Percentiles rank a stretch among this genome's conserved stretches.
These are phyloP conservation scores for Hymenopus coronatus DNA, from an alignment of 2,888 invertebrate genomes.

Conservation along the genomic window DNA sequence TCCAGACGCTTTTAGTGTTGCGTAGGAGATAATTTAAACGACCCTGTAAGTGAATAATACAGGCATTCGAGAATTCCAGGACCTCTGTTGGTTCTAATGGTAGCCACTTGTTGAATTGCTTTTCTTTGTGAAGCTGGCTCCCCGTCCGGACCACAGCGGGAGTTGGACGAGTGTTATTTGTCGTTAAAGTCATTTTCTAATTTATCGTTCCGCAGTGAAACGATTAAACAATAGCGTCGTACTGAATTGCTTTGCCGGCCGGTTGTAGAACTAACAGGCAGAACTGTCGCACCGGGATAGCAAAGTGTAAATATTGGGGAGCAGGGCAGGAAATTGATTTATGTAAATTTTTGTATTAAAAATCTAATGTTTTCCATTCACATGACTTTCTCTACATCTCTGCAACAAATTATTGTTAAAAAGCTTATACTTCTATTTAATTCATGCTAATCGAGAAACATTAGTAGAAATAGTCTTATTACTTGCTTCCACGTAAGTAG, in stretches of 20 bases:
- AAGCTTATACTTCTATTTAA: too few species aligned
- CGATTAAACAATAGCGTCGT: not conserved
- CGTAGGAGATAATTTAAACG: not conserved
- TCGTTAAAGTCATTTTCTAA: not conserved
- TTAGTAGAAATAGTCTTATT: too few species aligned
- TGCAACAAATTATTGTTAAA: too few species aligned
- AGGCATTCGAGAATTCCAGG: not conserved
- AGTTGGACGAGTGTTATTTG: not conserved
- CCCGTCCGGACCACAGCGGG: not conserved
- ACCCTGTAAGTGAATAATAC: not conserved
- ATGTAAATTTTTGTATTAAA: too few species aligned
- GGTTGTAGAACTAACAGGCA: not conserved
- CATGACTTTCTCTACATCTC: too few species aligned
- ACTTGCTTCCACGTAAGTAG: too few species aligned
- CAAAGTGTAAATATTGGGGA: too few species aligned
- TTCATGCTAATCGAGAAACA: too few species aligned
- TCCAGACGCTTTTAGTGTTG: not conserved
- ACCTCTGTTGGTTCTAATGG: not conserved
- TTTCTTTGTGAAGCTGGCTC: not conserved
- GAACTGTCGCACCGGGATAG: too few species aligned
- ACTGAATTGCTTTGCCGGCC: not conserved
- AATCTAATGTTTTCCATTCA: too few species aligned
- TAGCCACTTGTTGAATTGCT: not conserved
- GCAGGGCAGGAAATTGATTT: too few species aligned
- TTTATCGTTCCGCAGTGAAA: not conserved